Evolutionary conservation across 2,888 invertebrate species (phyloP).

Genomic region (Paralinhomoeus sp.): DNA sequence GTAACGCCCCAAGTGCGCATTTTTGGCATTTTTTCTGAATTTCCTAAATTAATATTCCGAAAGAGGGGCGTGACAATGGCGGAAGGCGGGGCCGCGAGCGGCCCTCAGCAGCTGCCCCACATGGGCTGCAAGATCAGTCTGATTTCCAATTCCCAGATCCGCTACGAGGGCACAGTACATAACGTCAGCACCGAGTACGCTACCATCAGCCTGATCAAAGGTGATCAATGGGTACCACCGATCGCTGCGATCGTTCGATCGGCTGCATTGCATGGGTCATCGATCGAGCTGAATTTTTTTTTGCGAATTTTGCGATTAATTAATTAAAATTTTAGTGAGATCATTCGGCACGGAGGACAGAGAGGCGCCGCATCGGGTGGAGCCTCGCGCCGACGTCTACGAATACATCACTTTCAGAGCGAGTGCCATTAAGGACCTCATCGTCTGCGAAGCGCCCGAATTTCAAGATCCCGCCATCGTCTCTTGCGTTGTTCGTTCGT

Average conservation of each 20-base stretch:
- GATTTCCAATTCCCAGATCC: conserved; percentile 93
- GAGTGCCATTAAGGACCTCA: conserved; percentile 86
- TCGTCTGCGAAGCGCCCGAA: conserved; percentile 58
- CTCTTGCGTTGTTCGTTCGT: too few relatives aligned
- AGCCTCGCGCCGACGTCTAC: conserved; percentile 40
- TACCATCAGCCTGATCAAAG: conserved; percentile 90
- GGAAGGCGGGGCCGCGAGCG: too few relatives aligned
- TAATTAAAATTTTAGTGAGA: conserved; percentile 43
- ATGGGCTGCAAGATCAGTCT: conserved; percentile 94
- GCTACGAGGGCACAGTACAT: conserved; percentile 92
- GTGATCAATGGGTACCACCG: conserved; percentile 47
- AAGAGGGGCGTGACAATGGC: too few relatives aligned
- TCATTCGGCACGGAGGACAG: conserved; percentile 95
- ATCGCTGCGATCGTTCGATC: too few relatives aligned
- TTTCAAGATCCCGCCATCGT: conserved; percentile 91
- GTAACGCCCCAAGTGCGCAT: too few relatives aligned
- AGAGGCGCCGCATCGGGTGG: conserved; percentile 42
- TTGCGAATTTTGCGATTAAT: not conserved
- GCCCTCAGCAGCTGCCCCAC: too few relatives aligned
- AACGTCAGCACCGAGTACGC: conserved; percentile 95
- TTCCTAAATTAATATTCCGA: too few relatives aligned
- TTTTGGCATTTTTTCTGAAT: too few relatives aligned
- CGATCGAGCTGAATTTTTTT: not conserved
- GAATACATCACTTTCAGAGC: conserved; percentile 92
- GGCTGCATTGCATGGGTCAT: too few relatives aligned